Base-by-base conservation (phyloP, 2,797 vertebrate species). In the Podarcis lilfordi region DNA sequence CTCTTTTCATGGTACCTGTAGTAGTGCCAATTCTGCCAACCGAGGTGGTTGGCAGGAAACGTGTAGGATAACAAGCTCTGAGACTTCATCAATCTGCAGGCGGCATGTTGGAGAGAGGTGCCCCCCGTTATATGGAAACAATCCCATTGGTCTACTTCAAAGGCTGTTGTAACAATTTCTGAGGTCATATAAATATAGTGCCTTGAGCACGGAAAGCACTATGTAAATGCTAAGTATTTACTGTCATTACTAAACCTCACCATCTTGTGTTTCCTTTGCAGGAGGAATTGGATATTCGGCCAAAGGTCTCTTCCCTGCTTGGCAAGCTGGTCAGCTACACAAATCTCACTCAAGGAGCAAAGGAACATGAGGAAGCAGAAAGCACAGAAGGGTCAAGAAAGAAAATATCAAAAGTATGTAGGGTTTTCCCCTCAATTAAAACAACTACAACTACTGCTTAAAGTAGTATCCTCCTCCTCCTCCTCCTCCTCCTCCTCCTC, bases 261-360 rank as follows among this genome's bases (percentile, higher is more conserved):
- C 15, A 21, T 45, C 45, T 4, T 68, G 23, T 19, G 1, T 17
- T 68, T 91, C 59, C 88, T 96, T 94, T 91, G 82, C 95, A 99
- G 99, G 99, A 99, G 92, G 99, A 99, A 86, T 96, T 99, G 96
- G 99, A 99, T 96, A 99, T 98, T 91, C 98, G 99, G 75, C 99
- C 99, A 0, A 99, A 99, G 92, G 99, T 99, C n/a, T 99, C 99
- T 0, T 99, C 98, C 88, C 96, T 99, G 88, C 98, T 99, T 95
- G 98, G 98, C 95, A 98, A 99, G 84, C 96, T 99, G 96, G 99
- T 99, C 97, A 99, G 97, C 97, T 99, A 99, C 95, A 99, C 98
- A 88, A 99, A 98, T 93, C 98, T 99, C 90, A 99, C 98, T 25
- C 99, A 99, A 95, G 99, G 99, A 5, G 98, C 98, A 92, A 99